A percentile compares a stretch with the other conserved stretches of the same genome.
phyloP scores from a whole-genome alignment of 2,797 vertebrate species.

The Eulemur coronatus region DNA sequence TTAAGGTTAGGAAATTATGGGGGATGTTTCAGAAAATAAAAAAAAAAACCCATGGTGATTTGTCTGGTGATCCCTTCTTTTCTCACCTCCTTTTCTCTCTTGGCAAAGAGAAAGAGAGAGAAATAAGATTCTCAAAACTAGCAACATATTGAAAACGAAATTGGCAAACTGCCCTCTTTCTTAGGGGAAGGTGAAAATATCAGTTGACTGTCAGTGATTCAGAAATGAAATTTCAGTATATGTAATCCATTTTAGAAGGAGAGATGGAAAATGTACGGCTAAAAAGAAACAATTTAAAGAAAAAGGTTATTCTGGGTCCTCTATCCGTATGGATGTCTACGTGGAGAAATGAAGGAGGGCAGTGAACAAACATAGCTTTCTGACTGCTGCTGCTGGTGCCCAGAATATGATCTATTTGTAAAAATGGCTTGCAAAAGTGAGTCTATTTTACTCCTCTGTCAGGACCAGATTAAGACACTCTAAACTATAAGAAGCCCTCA shows the following conservation, averaged over 20 bases:
- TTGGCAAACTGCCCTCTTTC: slow-evolving; percentile 14
- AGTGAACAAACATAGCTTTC: not conserved
- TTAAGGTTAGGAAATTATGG: slow-evolving; percentile 36
- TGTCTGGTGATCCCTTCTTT: slow-evolving; percentile 24
- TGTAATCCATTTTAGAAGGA: slow-evolving; percentile 31
- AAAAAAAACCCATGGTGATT: not conserved
- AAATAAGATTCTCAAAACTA: slow-evolving; percentile 44
- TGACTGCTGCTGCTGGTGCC: not conserved
- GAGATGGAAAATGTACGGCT: not conserved
- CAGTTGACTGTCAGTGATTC: slow-evolving; percentile 57
- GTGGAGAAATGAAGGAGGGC: not conserved
- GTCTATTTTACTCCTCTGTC: not conserved
- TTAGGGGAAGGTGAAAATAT: slow-evolving; percentile 63
- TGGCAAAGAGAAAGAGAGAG: slow-evolving; percentile 22
- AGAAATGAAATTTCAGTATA: slow-evolving; percentile 52
- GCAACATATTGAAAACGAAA: slow-evolving; percentile 46
- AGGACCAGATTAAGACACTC: not conserved
- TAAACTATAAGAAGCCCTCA: not conserved
- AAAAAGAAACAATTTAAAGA: not conserved
- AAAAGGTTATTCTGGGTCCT: not conserved
- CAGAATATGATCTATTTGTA: not conserved
- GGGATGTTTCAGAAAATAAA: not conserved
- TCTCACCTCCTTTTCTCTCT: slow-evolving; percentile 56
- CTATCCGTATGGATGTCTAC: not conserved
- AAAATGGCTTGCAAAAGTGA: not conserved